Base-by-base conservation (phyloP, 2,113 vertebrate species). In the Entomyzon cyanotis region DNA sequence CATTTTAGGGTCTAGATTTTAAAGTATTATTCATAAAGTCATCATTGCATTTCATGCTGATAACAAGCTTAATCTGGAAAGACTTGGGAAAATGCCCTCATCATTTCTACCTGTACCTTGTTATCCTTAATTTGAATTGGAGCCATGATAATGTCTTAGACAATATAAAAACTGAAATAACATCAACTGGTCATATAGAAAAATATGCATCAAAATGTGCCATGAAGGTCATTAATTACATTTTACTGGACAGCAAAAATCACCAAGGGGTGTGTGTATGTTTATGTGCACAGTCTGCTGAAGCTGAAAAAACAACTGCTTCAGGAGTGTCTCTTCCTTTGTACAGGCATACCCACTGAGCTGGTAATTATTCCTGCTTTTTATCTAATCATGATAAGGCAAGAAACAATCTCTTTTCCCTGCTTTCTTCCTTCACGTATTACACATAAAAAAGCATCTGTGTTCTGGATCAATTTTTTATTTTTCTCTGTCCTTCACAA, bases 361-460 rank as follows among this genome's bases (percentile, higher is more conserved):
- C 74, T 92, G 86, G 89, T 96, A 97, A 94, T 97, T 96, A 96
- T 96, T 96, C 95, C 93, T 96, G 80, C 82, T 95, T 96, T 96
- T 97, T 94, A 96, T 97, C 92, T 97, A 96, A 96, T 62, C 87
- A 60, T 90, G 96, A 68, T 76, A 79, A 94, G 18, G 47, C 80
- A 94, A 89, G 96, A 96, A 89, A 85, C 65, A 96, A 41, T 89
- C 75, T 96, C 15, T 84, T 88, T 89, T 44, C 23, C 13, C 28
- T 46, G 9, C 30, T 39, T 60, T 76, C 7, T 24, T 68, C 21
- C 25, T 55, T 71, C 58, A 25, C 30, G 71, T 47, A 64, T 75
- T 35, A 53, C 28, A 62, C 9, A n/a, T 55, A 41, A 65, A 64
- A 71, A 79, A 67, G 21, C 53, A 27, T 59, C 20, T 44, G 5